phyloP scores from a whole-genome alignment of 1,140 invertebrate species.

The Saxidomus purpurata region DNA sequence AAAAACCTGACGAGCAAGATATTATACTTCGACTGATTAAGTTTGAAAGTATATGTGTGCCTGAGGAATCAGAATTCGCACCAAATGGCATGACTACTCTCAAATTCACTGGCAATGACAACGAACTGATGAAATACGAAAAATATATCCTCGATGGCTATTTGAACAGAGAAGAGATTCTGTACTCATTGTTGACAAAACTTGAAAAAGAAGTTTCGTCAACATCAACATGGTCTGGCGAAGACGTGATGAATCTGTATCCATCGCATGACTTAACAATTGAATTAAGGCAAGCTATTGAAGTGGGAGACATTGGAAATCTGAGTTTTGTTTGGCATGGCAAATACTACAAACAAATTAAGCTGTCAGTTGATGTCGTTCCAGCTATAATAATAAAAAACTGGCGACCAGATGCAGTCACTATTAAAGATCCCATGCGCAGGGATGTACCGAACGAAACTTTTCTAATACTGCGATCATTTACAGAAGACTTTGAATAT shows the following conservation, averaged over 20 bases:
- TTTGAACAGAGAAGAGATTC: constrained; percentile 13
- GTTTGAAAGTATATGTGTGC: neutral
- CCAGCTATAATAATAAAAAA: neutral
- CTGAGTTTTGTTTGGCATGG: neutral
- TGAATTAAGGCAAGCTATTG: neutral
- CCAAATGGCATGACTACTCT: neutral
- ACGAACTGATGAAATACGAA: neutral
- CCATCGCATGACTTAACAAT: neutral
- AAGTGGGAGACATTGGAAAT: neutral
- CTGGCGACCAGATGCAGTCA: neutral
- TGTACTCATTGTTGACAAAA: neutral
- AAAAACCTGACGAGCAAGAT: neutral
- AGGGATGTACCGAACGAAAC: neutral
- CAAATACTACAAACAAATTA: neutral
- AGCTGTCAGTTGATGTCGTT: neutral
- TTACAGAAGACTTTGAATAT: neutral
- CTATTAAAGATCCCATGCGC: neutral
- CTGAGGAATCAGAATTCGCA: neutral
- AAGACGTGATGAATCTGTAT: neutral
- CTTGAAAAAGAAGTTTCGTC: neutral
- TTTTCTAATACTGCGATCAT: neutral
- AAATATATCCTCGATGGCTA: neutral
- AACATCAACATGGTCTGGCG: neutral
- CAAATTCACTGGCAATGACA: neutral
- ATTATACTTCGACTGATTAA: neutral